Base-by-base conservation (phyloP, 2,113 vertebrate genomes). In the Hyla sarda region DNA sequence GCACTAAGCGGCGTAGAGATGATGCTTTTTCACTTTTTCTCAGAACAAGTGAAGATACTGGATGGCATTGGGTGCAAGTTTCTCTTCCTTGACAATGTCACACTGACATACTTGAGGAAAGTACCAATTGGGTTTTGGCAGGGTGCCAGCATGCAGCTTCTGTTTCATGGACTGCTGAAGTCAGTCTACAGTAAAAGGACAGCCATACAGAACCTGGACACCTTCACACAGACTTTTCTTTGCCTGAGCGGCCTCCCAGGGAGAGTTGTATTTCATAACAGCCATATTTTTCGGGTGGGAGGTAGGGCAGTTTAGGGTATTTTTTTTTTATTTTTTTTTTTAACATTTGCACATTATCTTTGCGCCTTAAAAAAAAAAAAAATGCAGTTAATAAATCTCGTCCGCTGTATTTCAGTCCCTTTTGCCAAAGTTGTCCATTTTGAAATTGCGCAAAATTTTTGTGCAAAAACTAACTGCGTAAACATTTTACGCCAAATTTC, bases 151-250 rank as follows among this genome's bases (percentile, higher is more conserved):
- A 3, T 79, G 76, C 87, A 95, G 88, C 12, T 88, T 89, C 48
- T 94, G 91, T 82, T 92, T 95, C 88, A 92, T 58, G 0, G 90
- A 80, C 0, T 88, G 85, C 48, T 92, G 91, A 85, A 96, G 89
- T 94, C 95, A 96, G 17, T 91, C 89, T 86, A 96, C 93, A 8
- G 34, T 87, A 3, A 91, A 23, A 0, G 87, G 77, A 13, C 88
- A 30, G 45, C 88, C 90, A 54, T 80, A 1, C 0, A 94, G 81
- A 5, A 28, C 75, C 3, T 84, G 37, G 8, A 89, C 90, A 99
- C 98, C 97, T 97, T 97, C 94, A 60, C 91, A 87, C 2, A 99
- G 90, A 1, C 87, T 78, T 75, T 97, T 99, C 92, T 98, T 98
- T 56, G 97, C 98, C 95, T 96, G 93, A 2, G 98, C 96, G 0